These are phyloP conservation scores for Drosophila anomelani DNA, from an alignment of 2,888 invertebrate species.

Conservation along the genomic window DNA sequence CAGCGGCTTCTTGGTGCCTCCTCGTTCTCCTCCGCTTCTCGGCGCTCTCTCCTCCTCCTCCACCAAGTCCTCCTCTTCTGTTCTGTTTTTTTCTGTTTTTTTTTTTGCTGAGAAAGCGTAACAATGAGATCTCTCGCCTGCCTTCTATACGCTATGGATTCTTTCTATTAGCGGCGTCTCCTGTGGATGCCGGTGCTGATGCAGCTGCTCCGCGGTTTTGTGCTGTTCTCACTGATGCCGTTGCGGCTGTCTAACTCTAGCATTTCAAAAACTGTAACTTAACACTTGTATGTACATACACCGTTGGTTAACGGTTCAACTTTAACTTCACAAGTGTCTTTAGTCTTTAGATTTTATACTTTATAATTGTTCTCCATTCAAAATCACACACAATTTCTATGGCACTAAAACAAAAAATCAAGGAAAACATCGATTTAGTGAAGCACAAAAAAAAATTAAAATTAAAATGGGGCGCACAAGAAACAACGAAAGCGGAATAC, in stretches of 20 bases:
- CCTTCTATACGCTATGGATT: constrained; percentile 26
- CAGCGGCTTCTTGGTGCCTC: constrained; percentile 60
- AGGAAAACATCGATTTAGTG: constrained; percentile 10
- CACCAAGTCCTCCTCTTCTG: constrained; percentile 1
- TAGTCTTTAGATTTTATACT: neutral
- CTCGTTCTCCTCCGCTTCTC: constrained; percentile 24
- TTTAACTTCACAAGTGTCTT: constrained; percentile 1
- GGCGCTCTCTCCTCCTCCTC: neutral
- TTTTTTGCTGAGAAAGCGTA: constrained; percentile 70
- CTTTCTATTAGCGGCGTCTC: constrained; percentile 21
- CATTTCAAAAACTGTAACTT: constrained; percentile 31
- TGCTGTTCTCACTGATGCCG: constrained; percentile 46
- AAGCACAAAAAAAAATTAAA: constrained; percentile 17
- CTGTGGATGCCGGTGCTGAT: constrained; percentile 11
- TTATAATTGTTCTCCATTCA: neutral
- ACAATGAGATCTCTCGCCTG: constrained; percentile 31
- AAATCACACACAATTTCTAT: neutral
- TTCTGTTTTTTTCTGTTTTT: constrained; percentile 27
- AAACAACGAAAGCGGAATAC: constrained; percentile 24
- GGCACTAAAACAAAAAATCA: constrained; percentile 1
- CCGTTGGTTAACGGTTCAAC: neutral
- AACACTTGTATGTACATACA: neutral
- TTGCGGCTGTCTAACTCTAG: constrained; percentile 15
- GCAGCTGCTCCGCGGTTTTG: constrained; percentile 15
- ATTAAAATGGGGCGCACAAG: neutral